Evolutionary conservation across 2,113 vertebrate species (phyloP), one percentile per base, ranked within the genome.

Genomic region (Perca fluviatilis): DNA sequence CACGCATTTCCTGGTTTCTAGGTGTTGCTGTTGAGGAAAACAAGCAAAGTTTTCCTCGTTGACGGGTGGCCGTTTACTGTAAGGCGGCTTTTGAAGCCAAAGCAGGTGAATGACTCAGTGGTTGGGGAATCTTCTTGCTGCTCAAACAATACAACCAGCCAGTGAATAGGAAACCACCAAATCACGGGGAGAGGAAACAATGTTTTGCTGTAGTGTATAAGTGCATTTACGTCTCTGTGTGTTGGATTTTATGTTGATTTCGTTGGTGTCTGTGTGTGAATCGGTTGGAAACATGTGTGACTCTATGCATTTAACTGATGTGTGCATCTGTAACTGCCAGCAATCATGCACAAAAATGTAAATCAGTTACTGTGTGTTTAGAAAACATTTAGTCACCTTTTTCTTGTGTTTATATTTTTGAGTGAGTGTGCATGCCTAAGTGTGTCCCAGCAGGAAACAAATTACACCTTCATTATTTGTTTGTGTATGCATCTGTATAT

Each of bases 111-210:
- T 93, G 91, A 95, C 86, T 91, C 91, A 94, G 88, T 81, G 84
- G 64, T 82, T 88, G 77, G 15, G 82, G 92, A 79, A 27, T 50
- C 12, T n/a, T 67, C 84, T 90, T 92, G 91, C 88, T 91, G 90
- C 72, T 93, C 57, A 88, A 95, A 90, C 91, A 92, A 92, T 95
- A 90, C 79, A 91, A 67, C 62, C 46, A 92, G 85, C 46, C 67
- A 66, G 93, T 94, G 95, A 96, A 96, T 94, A 95, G 96, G 95
- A 96, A 96, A 92, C 86, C 82, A 95, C 88, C 91, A 94, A 92
- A 94, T 95, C 95, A 95, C 91, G 89, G 91, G 90, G 92, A 91
- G 90, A 92, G 7, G 21, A 56, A 68, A 60, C 60, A 43, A n/a
- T 50, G 33, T 47, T 25, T 21, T 62, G 5, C 33, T 56, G 23